Conservation (phyloP, 2,888 invertebrate genomes). For the Pollenia angustigena region DNA sequence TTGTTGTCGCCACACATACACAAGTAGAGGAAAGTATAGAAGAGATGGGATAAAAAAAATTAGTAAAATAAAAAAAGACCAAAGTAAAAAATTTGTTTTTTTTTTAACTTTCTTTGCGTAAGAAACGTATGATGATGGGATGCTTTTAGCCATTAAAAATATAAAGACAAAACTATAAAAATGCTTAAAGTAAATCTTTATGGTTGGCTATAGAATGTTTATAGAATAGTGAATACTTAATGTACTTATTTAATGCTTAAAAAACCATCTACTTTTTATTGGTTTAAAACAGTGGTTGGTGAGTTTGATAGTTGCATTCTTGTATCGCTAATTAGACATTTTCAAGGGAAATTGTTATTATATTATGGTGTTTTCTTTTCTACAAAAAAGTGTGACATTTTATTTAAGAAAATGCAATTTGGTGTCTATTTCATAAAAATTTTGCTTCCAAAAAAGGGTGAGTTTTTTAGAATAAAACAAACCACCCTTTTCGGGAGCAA, state of each 20-base stretch:
- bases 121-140: constrained; percentile 17
- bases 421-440: no score
- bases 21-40: constrained; percentile 23
- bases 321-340: no score
- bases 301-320: no score
- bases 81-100: background rate
- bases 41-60: constrained; percentile 39
- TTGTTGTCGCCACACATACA: constrained; percentile 39
- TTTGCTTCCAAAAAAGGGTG: no score
- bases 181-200: constrained; percentile 41
- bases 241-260: constrained; percentile 37
- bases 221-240: constrained; percentile 20
- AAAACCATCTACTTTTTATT: background rate
- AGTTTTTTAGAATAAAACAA: no score
- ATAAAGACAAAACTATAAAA: constrained; percentile 35
- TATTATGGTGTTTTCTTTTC: no score
- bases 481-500: no score
- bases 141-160: constrained; percentile 53
- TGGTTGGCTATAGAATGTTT: background rate
- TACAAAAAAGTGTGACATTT: no score
- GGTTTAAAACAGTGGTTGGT: constrained; percentile 26
- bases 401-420: no score
- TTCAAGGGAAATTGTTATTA: no score
- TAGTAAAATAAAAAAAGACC: constrained; percentile 25
- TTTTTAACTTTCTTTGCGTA: constrained; percentile 2